Percentiles rank a stretch among this genome's conserved stretches.
Conservation (phyloP, 2,797 vertebrate genomes). For the Halcyon leucocephala region DNA sequence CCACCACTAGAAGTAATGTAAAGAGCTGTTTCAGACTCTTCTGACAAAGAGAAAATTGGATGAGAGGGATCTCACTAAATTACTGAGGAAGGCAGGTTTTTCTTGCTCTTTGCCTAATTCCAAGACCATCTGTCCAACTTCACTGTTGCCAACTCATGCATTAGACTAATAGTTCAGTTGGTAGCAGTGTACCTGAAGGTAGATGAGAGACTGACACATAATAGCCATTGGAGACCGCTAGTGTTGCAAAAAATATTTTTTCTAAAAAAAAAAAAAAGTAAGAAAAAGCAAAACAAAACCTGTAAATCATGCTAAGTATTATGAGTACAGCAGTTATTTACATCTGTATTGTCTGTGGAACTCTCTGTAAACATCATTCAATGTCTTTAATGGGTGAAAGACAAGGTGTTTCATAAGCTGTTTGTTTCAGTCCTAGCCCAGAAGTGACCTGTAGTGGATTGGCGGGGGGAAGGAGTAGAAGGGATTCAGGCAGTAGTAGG, state of each 20-base stretch:
- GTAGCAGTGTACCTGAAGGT: background rate
- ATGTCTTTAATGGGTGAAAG: background rate
- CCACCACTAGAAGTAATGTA: background rate
- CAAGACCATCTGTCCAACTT: background rate
- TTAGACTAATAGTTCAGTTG: background rate
- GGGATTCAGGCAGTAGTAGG: background rate
- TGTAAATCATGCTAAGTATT: background rate
- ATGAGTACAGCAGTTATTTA: background rate
- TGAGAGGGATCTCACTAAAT: background rate
- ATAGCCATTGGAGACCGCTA: background rate
- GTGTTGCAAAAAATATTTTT: background rate
- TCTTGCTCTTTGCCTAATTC: background rate
- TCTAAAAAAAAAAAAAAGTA: background rate
- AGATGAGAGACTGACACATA: background rate
- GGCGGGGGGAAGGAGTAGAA: background rate
- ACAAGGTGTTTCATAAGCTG: background rate
- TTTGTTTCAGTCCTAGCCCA: background rate
- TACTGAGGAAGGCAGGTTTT: background rate
- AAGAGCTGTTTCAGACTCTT: background rate
- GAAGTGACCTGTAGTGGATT: accelerated
- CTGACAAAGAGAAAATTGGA: background rate
- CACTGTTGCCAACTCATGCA: background rate
- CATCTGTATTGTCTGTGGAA: background rate
- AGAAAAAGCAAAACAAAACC: background rate
- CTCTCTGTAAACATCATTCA: background rate